Percentiles rank a stretch among this genome's conserved stretches.
Conservation (phyloP, 2,113 vertebrate species). For the Rhegmatorhina hoffmannsi region DNA sequence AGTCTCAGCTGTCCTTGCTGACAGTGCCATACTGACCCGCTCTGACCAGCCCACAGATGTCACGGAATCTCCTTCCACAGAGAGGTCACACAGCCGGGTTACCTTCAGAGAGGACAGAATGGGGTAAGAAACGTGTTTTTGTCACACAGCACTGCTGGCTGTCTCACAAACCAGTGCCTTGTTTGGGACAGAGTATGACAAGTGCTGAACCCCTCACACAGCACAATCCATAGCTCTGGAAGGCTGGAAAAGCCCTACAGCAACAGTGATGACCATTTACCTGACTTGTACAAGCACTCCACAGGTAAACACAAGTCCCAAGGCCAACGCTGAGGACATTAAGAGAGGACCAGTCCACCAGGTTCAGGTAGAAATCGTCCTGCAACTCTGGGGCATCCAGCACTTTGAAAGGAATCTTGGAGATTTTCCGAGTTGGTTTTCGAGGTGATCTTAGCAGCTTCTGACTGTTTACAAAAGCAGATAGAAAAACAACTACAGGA, state of each 20-base stretch:
- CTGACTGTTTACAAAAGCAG: constrained; percentile 77
- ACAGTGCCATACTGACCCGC: constrained; percentile 78
- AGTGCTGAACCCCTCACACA: not conserved
- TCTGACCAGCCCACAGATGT: constrained; percentile 99
- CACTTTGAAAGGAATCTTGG: constrained; percentile 99
- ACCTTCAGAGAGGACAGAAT: constrained; percentile 76
- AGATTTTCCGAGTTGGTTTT: constrained; percentile 97
- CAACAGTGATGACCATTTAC: constrained; percentile 49
- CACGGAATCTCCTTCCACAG: constrained; percentile 96
- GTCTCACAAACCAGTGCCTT: not conserved
- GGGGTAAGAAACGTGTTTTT: not conserved
- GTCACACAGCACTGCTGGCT: not conserved
- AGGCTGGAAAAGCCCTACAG: not conserved
- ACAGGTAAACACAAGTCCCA: constrained; percentile 97
- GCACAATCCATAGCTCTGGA: not conserved
- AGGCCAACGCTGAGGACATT: constrained; percentile 97
- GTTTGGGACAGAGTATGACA: not conserved
- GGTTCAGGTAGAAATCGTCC: constrained; percentile 98
- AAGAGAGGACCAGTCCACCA: constrained; percentile 98
- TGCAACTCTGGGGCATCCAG: constrained; percentile 96
- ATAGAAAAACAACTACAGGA: not conserved
- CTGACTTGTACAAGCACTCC: constrained; percentile 99
- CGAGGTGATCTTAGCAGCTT: constrained; percentile 93
- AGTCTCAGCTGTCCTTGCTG: not conserved
- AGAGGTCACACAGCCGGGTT: constrained; percentile 94